phyloP scores from a whole-genome alignment of 1,140 invertebrate genomes.

The Drosophila asahinai region DNA sequence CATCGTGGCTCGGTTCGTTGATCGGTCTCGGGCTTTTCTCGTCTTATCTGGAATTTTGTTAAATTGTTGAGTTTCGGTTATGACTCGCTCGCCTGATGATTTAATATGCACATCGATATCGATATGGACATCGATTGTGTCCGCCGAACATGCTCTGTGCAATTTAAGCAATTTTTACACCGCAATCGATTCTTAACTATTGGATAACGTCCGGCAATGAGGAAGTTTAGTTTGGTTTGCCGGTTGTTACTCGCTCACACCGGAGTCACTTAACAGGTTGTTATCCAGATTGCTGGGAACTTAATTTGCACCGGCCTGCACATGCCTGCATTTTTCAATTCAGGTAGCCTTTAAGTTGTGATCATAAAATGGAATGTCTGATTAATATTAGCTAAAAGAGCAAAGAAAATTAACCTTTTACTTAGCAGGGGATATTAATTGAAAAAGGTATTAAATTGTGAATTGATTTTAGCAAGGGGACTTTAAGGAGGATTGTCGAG shows the following conservation, averaged over 20 bases:
- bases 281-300: slow-evolving; percentile 45
- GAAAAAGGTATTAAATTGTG: slow-evolving; percentile 26
- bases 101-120: slow-evolving; percentile 53
- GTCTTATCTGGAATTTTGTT: slow-evolving; percentile 69
- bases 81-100: slow-evolving; percentile 46
- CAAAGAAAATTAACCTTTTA: slow-evolving; percentile 50
- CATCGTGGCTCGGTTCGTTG: slow-evolving; percentile 67
- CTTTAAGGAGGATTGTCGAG: background rate
- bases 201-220: slow-evolving; percentile 38
- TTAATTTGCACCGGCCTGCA: slow-evolving; percentile 29
- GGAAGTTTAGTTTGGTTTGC: slow-evolving; percentile 26
- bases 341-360: slow-evolving; percentile 33
- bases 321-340: slow-evolving; percentile 14
- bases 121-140: slow-evolving; percentile 24
- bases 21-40: slow-evolving; percentile 38
- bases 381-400: slow-evolving; percentile 31
- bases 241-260: slow-evolving; percentile 3
- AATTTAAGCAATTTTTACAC: slow-evolving; percentile 24
- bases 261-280: slow-evolving; percentile 46
- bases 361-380: slow-evolving; percentile 35
- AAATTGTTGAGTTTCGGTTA: slow-evolving; percentile 58
- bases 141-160: slow-evolving; percentile 42
- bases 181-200: slow-evolving; percentile 46
- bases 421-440: slow-evolving; percentile 29
- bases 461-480: slow-evolving; percentile 17